These are phyloP conservation scores for Malurus splendens DNA, from an alignment of 2,797 vertebrate species.

Conservation along the genomic window DNA sequence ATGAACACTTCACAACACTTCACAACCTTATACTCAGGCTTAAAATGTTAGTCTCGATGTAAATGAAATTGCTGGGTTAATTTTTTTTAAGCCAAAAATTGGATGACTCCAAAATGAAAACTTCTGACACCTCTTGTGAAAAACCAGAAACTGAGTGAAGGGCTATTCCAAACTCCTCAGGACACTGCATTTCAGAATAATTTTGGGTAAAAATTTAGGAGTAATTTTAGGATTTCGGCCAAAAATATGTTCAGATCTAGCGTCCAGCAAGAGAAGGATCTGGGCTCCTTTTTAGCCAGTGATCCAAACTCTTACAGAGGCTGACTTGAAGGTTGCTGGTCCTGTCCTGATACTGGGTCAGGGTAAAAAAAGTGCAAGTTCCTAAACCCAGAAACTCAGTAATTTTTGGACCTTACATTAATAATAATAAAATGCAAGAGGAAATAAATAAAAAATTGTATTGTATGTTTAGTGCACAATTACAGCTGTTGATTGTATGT, in stretches of 20 bases:
- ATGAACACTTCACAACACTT: rapidly evolving
- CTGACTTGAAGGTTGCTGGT: background rate
- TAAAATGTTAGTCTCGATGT: background rate
- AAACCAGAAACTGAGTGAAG: background rate
- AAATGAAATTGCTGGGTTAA: background rate
- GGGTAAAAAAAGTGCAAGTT: background rate
- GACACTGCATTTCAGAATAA: background rate
- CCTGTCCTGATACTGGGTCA: background rate
- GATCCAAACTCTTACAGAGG: background rate
- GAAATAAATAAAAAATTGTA: background rate
- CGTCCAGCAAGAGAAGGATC: background rate
- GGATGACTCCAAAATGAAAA: background rate
- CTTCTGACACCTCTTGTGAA: background rate
- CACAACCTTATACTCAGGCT: background rate
- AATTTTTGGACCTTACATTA: background rate
- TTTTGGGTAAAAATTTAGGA: background rate
- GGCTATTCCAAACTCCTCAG: background rate
- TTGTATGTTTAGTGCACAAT: background rate
- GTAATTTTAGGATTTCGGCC: background rate
- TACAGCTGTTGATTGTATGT: background rate
- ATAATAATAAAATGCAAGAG: background rate
- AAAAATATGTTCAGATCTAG: background rate
- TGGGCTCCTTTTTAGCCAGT: background rate
- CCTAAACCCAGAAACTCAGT: rapidly evolving
- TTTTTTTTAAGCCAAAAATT: background rate